Evolutionary conservation across 2,113 vertebrate species (phyloP), one percentile per base, ranked within the genome.

Genomic region (Peromyscus californicus): DNA sequence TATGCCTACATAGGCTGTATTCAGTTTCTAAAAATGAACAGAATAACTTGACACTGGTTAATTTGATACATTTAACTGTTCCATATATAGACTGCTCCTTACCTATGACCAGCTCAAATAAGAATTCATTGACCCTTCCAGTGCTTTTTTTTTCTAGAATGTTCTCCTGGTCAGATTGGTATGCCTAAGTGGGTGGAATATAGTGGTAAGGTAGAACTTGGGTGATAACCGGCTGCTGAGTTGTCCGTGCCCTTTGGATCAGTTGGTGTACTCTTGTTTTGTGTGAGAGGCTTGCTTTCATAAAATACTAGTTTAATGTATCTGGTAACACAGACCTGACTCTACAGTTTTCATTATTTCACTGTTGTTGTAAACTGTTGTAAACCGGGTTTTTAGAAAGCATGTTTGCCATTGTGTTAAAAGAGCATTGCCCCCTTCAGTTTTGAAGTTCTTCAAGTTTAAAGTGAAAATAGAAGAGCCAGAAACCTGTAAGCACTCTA

Each of bases 401-500:
- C 98, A 94, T 97, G 94, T 98, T 98, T 98, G 97, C 96, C 96
- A 87, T 98, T 96, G 96, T 98, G 75, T 98, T 97, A 91, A 97
- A 97, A 97, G 96, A 91, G 70, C 92, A 97, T 93, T 51, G 80
- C 96, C 97, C 65, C 96, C 97, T 97, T 98, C 89, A 93, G 96
- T 98, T 97, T 97, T 95, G 96, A 96, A 97, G 95, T 95, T 98
- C 96, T 96, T 97, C 67, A 97, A 94, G 90, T 96, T 96, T 97
- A 97, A 96, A 97, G 98, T 93, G 97, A 61, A 95, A 97, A 96
- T 97, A 98, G 94, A 97, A 89, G 92, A 98, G 89, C 92, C 97
- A 96, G 67, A 96, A 96, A 72, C 83, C 96, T 98, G 51, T 94
- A 88, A 91, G 78, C 76, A 65, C 67, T 96, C 94, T 96, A 89